phyloP scores from a whole-genome alignment of 53 echinoderm and acorn worm species.

The Crossaster papposus region DNA sequence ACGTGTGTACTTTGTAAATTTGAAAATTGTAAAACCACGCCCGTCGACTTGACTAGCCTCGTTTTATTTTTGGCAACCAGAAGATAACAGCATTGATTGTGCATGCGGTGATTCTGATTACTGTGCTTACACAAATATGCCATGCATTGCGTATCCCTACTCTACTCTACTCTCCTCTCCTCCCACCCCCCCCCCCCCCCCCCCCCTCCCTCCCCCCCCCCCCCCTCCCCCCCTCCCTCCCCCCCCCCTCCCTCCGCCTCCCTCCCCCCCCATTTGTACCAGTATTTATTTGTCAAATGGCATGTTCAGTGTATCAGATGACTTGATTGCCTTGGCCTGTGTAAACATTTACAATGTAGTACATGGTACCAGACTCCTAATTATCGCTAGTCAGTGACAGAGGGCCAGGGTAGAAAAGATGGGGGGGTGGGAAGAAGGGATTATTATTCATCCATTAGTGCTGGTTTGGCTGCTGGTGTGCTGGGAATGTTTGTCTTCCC shows the following conservation, averaged over 20 bases:
- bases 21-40: background rate
- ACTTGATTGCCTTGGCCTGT: background rate
- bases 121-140: conserved; percentile 4
- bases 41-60: background rate
- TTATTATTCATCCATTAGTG: background rate
- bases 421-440: too few species aligned
- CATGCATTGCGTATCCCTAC: background rate
- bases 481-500: background rate
- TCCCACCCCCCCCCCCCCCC: background rate
- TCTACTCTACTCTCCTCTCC: too few species aligned
- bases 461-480: background rate
- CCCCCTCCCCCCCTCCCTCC: background rate
- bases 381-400: background rate
- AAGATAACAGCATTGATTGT: conserved; percentile 1
- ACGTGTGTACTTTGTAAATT: background rate
- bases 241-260: background rate
- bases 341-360: background rate
- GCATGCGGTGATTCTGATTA: background rate
- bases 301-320: conserved; percentile 17
- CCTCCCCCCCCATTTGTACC: background rate
- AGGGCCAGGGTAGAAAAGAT: background rate
- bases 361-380: background rate
- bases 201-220: background rate
- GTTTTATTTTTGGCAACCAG: background rate
- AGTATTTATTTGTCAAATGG: conserved; percentile 3